Percentiles rank a stretch among this genome's conserved stretches.
Conservation (phyloP, 2,797 vertebrate genomes). For the Buceros bicornis region DNA sequence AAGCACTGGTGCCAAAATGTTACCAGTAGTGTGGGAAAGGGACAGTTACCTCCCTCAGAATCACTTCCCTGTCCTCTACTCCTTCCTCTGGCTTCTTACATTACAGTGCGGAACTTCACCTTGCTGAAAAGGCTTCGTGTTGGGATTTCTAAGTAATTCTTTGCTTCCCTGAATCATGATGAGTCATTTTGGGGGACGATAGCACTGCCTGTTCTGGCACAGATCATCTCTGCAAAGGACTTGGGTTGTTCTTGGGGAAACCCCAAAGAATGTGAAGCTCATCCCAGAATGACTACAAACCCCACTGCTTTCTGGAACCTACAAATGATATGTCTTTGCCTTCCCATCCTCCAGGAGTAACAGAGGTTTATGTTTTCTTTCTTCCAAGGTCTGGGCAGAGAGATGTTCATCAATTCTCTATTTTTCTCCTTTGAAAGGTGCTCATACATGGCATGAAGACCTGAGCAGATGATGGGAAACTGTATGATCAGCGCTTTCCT, state of each 20-base stretch:
- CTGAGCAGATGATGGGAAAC: background rate
- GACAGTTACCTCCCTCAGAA: accelerated
- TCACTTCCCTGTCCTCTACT: background rate
- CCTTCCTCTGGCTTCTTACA: background rate
- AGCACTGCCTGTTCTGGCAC: background rate
- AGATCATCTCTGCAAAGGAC: background rate
- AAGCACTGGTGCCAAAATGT: background rate
- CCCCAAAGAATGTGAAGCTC: background rate
- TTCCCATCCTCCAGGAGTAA: background rate
- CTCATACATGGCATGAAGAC: background rate
- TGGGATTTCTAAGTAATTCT: background rate
- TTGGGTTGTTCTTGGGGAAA: background rate
- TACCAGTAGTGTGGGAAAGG: accelerated
- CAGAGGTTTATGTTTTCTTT: background rate
- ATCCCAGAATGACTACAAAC: background rate
- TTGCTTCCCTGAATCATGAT: background rate
- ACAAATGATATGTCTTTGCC: background rate
- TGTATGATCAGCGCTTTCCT: background rate
- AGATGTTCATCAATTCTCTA: background rate
- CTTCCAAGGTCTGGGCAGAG: background rate
- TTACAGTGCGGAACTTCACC: background rate
- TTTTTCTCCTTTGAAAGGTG: background rate
- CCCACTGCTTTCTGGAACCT: background rate
- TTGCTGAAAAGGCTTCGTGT: background rate
- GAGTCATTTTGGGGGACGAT: background rate